These are phyloP conservation scores for Mesaphorura yosii DNA, from an alignment of 1,140 invertebrate species.

Conservation along the genomic window DNA sequence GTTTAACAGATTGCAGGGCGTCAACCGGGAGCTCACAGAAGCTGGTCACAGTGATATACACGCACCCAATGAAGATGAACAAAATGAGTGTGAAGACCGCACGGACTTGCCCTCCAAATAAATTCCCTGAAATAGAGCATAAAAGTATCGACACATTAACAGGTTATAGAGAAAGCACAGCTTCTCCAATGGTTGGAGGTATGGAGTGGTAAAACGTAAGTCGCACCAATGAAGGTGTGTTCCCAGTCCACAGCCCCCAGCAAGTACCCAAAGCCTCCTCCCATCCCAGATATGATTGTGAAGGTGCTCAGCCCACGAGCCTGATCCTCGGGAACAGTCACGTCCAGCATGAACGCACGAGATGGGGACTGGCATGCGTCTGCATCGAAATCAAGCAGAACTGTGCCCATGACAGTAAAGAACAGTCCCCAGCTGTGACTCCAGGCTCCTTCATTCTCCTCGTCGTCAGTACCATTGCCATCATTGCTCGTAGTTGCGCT, in stretches of 20 bases:
- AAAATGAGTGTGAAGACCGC: slow-evolving; percentile 82
- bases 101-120: slow-evolving; percentile 74
- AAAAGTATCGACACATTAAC: neutral
- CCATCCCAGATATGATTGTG: slow-evolving; percentile 89
- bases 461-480: too few relatives aligned
- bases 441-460: neutral
- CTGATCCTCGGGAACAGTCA: slow-evolving; percentile 60
- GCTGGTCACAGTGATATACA: slow-evolving; percentile 65
- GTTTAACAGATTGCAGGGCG: too few relatives aligned
- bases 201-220: too few relatives aligned
- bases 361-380: slow-evolving; percentile 91
- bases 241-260: slow-evolving; percentile 91
- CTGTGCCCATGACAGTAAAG: slow-evolving; percentile 85
- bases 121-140: slow-evolving; percentile 42
- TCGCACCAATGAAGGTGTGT: slow-evolving; percentile 58
- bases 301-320: slow-evolving; percentile 84
- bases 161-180: too few relatives aligned
- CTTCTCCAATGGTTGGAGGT: too few relatives aligned
- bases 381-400: slow-evolving; percentile 86
- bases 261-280: slow-evolving; percentile 84
- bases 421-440: slow-evolving; percentile 73
- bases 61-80: slow-evolving; percentile 70
- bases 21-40: slow-evolving; percentile 73
- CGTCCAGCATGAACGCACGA: slow-evolving; percentile 43
- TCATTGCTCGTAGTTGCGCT: too few relatives aligned